phyloP scores from a whole-genome alignment of 2,797 vertebrate species.

The Decapterus maruadsi region DNA sequence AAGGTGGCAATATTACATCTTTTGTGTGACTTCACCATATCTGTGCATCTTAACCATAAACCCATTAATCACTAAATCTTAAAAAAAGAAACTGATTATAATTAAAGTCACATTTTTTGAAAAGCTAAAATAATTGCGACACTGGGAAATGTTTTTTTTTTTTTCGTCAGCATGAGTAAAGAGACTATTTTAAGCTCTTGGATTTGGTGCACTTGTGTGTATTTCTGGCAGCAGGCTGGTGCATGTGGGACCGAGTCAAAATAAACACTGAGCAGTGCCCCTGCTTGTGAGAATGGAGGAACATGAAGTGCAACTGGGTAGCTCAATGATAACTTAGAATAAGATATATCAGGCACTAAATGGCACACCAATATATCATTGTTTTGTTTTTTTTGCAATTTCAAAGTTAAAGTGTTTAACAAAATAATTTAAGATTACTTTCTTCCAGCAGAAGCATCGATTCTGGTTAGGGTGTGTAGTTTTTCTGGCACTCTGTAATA shows the following conservation, averaged over 20 bases:
- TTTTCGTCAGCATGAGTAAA: not conserved
- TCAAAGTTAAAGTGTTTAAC: not conserved
- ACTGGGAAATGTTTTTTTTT: not conserved
- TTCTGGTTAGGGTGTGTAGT: not conserved
- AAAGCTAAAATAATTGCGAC: too few relatives aligned
- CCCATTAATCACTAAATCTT: not conserved
- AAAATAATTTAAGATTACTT: not conserved
- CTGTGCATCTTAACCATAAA: not conserved
- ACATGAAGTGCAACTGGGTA: not conserved
- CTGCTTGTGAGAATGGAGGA: not conserved
- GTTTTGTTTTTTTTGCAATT: not conserved
- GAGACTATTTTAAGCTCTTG: constrained; percentile 1
- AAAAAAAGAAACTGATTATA: not conserved
- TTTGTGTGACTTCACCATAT: not conserved
- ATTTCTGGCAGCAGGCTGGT: constrained; percentile 2
- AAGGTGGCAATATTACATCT: not conserved
- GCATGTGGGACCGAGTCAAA: not conserved
- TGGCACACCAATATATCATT: not conserved
- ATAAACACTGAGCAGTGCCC: not conserved
- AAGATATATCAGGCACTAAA: not conserved
- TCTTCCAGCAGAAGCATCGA: not conserved
- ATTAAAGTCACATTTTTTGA: not conserved
- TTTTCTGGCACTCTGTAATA: not conserved
- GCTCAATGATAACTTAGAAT: not conserved
- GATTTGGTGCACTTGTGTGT: constrained; percentile 4